Evolutionary conservation across 2,888 invertebrate species (phyloP).

Genomic region (Teleogryllus oceanicus): DNA sequence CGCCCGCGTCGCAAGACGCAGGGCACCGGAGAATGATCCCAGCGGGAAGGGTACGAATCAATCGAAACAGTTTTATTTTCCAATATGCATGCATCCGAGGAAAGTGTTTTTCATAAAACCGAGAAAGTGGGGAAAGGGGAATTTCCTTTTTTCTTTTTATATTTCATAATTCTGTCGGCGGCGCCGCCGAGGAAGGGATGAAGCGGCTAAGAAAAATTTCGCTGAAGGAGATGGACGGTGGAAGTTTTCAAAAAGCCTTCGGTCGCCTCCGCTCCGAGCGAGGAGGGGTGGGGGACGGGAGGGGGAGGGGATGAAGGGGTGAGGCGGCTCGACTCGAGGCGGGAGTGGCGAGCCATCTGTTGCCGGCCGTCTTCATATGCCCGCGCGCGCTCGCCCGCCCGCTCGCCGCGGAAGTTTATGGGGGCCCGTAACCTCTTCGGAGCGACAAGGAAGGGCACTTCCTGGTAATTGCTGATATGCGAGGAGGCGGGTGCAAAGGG

Average conservation of each 20-base stretch:
- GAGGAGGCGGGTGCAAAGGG: too few species aligned
- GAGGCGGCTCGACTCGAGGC: not conserved
- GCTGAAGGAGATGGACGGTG: not conserved
- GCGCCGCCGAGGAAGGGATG: not conserved
- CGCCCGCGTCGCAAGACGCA: too few species aligned
- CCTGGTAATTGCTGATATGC: too few species aligned
- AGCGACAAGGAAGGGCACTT: too few species aligned
- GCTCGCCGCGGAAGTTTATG: too few species aligned
- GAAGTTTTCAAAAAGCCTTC: not conserved
- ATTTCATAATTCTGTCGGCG: conserved; percentile 18
- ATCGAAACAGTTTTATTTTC: conserved; percentile 5
- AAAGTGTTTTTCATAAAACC: not conserved
- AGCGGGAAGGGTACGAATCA: not conserved
- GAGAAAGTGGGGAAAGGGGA: not conserved
- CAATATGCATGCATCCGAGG: not conserved
- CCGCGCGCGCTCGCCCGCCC: too few species aligned
- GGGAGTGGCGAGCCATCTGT: not conserved
- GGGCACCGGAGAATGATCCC: too few species aligned
- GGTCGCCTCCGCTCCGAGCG: not conserved
- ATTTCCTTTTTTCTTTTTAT: not conserved
- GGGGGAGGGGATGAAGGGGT: not conserved
- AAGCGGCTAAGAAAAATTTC: not conserved
- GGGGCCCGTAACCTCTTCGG: too few species aligned
- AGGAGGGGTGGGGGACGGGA: not conserved
- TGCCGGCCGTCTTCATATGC: too few species aligned